Base-by-base conservation (phyloP, 1,140 invertebrate genomes). In the Proctacanthus coquilletti region DNA sequence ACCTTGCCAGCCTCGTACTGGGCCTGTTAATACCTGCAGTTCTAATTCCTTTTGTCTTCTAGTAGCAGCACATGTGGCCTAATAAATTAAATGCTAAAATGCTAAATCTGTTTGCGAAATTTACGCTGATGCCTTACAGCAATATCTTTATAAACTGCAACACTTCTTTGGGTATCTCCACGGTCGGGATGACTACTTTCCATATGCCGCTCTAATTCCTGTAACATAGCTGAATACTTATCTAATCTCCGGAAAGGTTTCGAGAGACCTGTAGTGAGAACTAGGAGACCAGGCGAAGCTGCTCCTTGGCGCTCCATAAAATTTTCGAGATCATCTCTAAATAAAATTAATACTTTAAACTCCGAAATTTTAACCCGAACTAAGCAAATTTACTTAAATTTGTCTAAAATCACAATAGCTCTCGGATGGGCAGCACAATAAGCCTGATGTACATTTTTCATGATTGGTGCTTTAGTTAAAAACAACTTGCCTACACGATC, bases 31-130 rank as follows among this genome's bases (percentile, higher is more conserved):
- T 25, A 98, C 85, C 66, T 97, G 92, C 29, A 95, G 63, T 47
- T 97, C 93, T 50, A 95, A 69, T 66, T 98, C 93, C 62, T 93
- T 94, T 54, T 95, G 86, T n/a, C 91, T 78, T 34, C 93, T 67
- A 17, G 83, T 74, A 18, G 79, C 74, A 37, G 79, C 73, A 63
- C 89, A 95, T 23, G 73, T 71, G 54, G 82, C 77, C 87, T 92
- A 20, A 33, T 35, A 18, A 36, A 21, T 30, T 41, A n/a, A 40
- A 21, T 32, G 11, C 9, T 13, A 38, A 38, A 19, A 25, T 8
- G 5, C 10, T 29, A 23, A 9, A 4, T 23, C 18, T 6, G 19
- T 18, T 31, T 20, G 17, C n/a, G 14, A 39, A 34, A 20, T 17
- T 29, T 18, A 18, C 14, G 13, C 6, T 4, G 34, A 33, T 34